Evolutionary conservation across 2,888 invertebrate species (phyloP).

Genomic region (Caenorhabditis uteleia): DNA sequence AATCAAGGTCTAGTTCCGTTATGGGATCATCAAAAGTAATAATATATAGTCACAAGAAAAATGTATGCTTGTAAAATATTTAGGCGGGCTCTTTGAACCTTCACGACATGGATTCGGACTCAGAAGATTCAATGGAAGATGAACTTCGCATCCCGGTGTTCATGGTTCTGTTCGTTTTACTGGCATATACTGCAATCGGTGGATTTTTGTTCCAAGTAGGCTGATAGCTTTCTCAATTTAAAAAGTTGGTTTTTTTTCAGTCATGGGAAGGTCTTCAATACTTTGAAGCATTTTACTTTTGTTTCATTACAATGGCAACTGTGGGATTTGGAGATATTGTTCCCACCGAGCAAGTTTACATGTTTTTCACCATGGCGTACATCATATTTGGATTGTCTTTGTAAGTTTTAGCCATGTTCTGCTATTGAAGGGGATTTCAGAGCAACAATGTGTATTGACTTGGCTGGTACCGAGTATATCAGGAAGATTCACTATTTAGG

Average conservation of each 20-base stretch:
- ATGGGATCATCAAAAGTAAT: slow-evolving; percentile 44
- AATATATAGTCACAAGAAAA: not conserved
- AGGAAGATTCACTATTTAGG: slow-evolving; percentile 68
- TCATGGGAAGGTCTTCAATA: slow-evolving; percentile 66
- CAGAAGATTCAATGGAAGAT: slow-evolving; percentile 50
- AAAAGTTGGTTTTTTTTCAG: slow-evolving; percentile 17
- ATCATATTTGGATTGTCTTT: slow-evolving; percentile 69
- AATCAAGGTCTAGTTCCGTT: slow-evolving; percentile 52
- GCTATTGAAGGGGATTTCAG: no score
- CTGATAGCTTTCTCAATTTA: not conserved
- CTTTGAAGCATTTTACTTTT: slow-evolving; percentile 69
- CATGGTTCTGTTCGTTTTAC: slow-evolving; percentile 67
- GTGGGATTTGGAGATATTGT: slow-evolving; percentile 70
- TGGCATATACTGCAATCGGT: slow-evolving; percentile 68
- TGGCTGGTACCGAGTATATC: slow-evolving; percentile 69
- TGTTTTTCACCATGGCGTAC: slow-evolving; percentile 69
- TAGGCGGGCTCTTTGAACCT: slow-evolving; percentile 59
- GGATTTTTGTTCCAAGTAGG: slow-evolving; percentile 63
- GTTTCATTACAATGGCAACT: slow-evolving; percentile 70
- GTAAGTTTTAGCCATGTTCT: slow-evolving; percentile 36
- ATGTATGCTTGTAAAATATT: not conserved
- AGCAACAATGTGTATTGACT: slow-evolving; percentile 69
- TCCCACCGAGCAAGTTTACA: slow-evolving; percentile 67
- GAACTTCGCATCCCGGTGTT: slow-evolving; percentile 65
- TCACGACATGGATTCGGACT: slow-evolving; percentile 61